Evolutionary conservation across 2,888 invertebrate genomes (phyloP), one percentile per base, ranked within the genome.

Genomic region (Volucella bombylans): DNA sequence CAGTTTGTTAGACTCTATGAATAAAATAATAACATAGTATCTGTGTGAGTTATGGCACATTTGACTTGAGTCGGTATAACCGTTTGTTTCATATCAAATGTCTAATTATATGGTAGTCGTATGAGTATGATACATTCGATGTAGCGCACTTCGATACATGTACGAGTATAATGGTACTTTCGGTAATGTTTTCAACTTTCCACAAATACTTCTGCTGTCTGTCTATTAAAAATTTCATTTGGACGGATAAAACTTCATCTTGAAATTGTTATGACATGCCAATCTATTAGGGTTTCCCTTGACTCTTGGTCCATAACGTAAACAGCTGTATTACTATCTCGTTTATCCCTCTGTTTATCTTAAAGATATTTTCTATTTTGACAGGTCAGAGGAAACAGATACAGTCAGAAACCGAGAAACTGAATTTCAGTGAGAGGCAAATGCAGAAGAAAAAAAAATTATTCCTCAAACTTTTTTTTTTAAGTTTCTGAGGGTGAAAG

Each of bases 221-320:
- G 31, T 31, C 31, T 31, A 6, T 31, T 55, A 38, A 14, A 55
- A 55, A 55, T 43, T 41, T 59, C 41, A 59, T 41, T 59, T 59
- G 43, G 18, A 18, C 4, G 59, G 9, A 9, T 12, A 14, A 45
- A 41, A 61, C 23, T 61, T 59, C 47, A 6, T 62, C 45, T 14
- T 31, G 57, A 67, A 67, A 76, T 52, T 68, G 61, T 68, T 68
- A 77, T 77, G 77, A 62, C 62, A 62, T 49, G 77, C 45, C 68
- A 68, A 54, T 77, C 54, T 54, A 77, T 38, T 76, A 45, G 43
- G 39, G 49, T 31, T 73, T 39, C 39, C 4, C 31, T 31, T 31
- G 31, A 6, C 31, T 31, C 31, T 6, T 31, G 31, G 4, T 0
- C 31, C 31, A 31, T 65, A 3, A 18, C 41, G 15, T 15, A 39